Base-by-base conservation (phyloP, 1,140 invertebrate species). In the Drosophila pruinosa region DNA sequence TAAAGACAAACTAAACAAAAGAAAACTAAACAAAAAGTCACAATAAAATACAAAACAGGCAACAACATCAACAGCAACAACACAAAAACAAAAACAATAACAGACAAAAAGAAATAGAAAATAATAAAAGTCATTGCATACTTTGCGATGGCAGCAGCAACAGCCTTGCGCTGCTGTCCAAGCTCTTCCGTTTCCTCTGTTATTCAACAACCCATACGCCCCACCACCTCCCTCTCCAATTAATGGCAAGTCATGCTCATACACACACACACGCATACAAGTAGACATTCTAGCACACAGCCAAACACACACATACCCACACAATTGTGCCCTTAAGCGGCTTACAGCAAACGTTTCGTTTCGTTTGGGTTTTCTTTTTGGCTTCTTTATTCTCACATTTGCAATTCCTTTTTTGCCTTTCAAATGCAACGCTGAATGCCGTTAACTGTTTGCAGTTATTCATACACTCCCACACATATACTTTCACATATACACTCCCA, bases 371-470 rank as follows among this genome's bases (percentile, higher is more conserved):
- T 38, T 24, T 26, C 47, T 36, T n/a, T 54, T 34, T 39, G 48
- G 47, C 47, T 50, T 53, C 52, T 67, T 58, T 58, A 47, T 67
- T n/a, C 61, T 43, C 53, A 50, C 21, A 47, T 50, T 62, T 54
- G 48, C 28, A 47, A 43, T 70, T 48, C 48, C 39, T 21, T 54
- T 70, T 53, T 62, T 48, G 24, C 15, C 28, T 34, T 70, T 39
- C n/a, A 15, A 8, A 17, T 65, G 61, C 43, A 24, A 70, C 48
- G 48, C 50, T 65, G 62, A 72, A 65, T 72, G 69, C 69, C 38
- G 62, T 72, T 72, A 72, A 54, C 48, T 71, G 28, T 61, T 59
- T 69, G 50, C 67, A 70, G 58, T 67, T 58, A 50, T 12, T 39
- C 41, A 47, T 12, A 48, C 12, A 28, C 45, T 22, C 10, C 2